phyloP scores from a whole-genome alignment of 2,113 vertebrate species.

The Pelusios castaneus region DNA sequence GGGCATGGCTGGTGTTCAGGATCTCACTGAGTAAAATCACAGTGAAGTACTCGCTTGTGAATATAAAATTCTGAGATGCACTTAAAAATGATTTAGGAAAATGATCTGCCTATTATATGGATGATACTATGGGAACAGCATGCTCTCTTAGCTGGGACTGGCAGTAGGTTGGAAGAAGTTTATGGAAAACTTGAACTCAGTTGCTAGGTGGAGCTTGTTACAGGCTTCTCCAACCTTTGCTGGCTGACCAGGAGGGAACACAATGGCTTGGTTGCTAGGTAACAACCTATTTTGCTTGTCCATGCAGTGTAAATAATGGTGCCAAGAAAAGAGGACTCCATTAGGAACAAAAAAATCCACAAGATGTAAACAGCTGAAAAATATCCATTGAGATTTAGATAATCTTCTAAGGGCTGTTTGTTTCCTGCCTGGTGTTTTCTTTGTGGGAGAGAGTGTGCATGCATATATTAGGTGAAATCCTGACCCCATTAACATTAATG shows the following conservation, averaged over 20 bases:
- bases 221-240: neutral
- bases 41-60: neutral
- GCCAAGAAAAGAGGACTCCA: conserved; percentile 37
- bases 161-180: neutral
- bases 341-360: neutral
- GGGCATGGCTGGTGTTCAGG: neutral
- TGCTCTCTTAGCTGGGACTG: neutral
- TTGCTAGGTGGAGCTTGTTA: neutral
- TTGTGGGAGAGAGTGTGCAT: neutral
- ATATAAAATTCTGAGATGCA: neutral
- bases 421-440: neutral
- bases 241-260: neutral
- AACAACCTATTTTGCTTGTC: conserved; percentile 23
- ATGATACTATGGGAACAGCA: neutral
- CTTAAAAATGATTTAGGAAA: neutral
- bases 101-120: neutral
- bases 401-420: neutral
- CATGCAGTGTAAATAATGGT: neutral
- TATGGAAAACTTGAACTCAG: conserved; percentile 24
- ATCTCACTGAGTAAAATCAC: neutral
- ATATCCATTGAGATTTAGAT: fast-evolving
- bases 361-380: fast-evolving
- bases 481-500: neutral
- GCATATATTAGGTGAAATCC: neutral
- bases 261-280: conserved; percentile 15